Evolutionary conservation across 2,888 invertebrate species (phyloP).

Genomic region (Bombylius major): DNA sequence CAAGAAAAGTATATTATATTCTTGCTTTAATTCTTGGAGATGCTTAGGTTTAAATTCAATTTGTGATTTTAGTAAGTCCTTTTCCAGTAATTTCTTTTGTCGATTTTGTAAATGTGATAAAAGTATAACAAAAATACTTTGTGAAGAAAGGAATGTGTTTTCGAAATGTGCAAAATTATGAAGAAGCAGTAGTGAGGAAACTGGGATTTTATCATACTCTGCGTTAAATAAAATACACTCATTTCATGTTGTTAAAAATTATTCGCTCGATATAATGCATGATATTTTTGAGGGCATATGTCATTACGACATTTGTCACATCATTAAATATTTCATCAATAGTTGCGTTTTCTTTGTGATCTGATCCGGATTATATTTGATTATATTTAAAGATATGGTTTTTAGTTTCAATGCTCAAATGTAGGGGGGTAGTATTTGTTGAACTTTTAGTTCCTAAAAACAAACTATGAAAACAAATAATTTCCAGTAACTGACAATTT

Average conservation of each 20-base stretch:
- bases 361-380: too few species aligned
- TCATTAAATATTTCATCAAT: slow-evolving; percentile 11
- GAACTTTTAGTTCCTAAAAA: too few species aligned
- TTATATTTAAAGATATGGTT: too few species aligned
- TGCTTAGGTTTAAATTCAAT: slow-evolving; percentile 15
- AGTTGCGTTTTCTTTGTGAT: too few species aligned
- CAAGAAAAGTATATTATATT: too few species aligned
- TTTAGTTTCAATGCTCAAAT: too few species aligned
- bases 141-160: slow-evolving; percentile 7
- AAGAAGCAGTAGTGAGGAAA: slow-evolving; percentile 9
- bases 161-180: slow-evolving; percentile 13
- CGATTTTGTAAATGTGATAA: slow-evolving; percentile 11
- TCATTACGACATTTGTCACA: slow-evolving; percentile 15
- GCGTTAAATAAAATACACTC: slow-evolving; percentile 9
- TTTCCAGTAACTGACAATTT: too few species aligned
- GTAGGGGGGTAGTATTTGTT: too few species aligned
- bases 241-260: slow-evolving; percentile 17
- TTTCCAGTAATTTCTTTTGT: slow-evolving; percentile 16
- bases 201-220: slow-evolving; percentile 12
- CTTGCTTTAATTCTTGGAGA: too few species aligned
- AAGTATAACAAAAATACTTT: slow-evolving; percentile 10
- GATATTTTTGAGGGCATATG: slow-evolving; percentile 18
- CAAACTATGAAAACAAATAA: too few species aligned
- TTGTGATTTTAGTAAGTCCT: slow-evolving; percentile 15
- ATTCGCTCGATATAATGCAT: slow-evolving; percentile 18